Evolutionary conservation across 2,113 vertebrate genomes (phyloP), one percentile per base, ranked within the genome.

Genomic region (Bagarius yarrelli): DNA sequence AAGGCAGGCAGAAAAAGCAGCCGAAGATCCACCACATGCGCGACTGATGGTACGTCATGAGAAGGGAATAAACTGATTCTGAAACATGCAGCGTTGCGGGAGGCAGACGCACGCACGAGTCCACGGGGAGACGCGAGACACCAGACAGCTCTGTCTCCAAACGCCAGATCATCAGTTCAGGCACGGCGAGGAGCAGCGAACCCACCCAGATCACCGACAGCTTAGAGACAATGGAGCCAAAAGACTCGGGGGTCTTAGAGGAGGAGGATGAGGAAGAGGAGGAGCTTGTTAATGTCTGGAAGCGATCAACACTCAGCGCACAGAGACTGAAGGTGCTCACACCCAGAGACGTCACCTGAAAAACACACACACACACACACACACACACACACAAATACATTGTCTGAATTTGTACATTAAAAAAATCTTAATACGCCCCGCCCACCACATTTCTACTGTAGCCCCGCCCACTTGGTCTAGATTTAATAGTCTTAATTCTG

Each of bases 1-100:
- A 76, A 0, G 98, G 98, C 90, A 99, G 84, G 78, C 98, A 99
- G 87, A 98, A 93, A 89, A 97, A 99, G 89, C 98, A 99, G 12
- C 98, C 98, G 0, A 99, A 95, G 82, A 94, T 93, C 97, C 98
- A 99, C 98, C 98, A 99, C 92, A 93, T 94, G 1, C 98, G 94
- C 0, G 97, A 96, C 0, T 97, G 92, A 21, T 97, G 95, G 88
- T 99, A 99, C 69, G 97, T 99, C 79, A 98, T 91, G 83, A 96
- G 94, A 89, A 99, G 91, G 0, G 96, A 94, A 86, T 95, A 96
- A 75, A 99, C 50, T 0, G 92, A 90, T 79, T 96, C 96, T 0
- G 97, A 78, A 13, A 34, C 16, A n/a, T 32, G 96, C 52, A 97
- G 93, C 8, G 88, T 87, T 64, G 85, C 73, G 0, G 93, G 95